Evolutionary conservation across 2,113 vertebrate species (phyloP).

Genomic region (Mastomys coucha): DNA sequence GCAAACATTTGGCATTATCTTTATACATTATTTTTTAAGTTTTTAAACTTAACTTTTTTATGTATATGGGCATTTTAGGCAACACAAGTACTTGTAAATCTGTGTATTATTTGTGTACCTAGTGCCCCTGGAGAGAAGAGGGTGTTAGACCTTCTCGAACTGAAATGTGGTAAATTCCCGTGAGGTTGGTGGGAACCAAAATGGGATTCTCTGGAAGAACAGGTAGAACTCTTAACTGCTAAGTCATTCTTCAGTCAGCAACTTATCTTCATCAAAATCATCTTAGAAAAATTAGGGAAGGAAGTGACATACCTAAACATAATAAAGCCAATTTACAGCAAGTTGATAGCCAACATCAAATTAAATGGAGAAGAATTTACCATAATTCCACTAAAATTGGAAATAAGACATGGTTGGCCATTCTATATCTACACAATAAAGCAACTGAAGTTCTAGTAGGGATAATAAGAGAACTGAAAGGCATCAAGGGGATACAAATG

Average conservation of each 20-base stretch:
- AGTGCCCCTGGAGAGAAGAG: background rate
- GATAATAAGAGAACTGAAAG: background rate
- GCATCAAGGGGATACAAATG: background rate
- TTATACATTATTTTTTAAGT: background rate
- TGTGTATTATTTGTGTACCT: background rate
- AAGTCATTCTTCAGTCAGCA: background rate
- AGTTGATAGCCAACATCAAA: background rate
- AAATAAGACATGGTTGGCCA: background rate
- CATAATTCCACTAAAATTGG: background rate
- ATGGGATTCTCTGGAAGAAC: background rate
- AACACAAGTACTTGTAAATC: no score
- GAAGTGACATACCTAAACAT: background rate
- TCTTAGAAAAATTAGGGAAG: background rate
- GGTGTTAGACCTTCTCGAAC: background rate
- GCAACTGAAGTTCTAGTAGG: background rate
- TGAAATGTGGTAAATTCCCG: background rate
- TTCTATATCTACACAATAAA: background rate
- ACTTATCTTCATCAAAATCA: background rate
- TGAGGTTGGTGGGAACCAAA: background rate
- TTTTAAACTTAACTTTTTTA: no score
- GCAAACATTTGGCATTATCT: background rate
- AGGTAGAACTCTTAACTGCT: background rate
- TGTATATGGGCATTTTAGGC: background rate
- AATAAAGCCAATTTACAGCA: background rate
- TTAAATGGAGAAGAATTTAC: no score